phyloP scores from a whole-genome alignment of 1,140 invertebrate genomes.

The Caenorhabditis brenneri region DNA sequence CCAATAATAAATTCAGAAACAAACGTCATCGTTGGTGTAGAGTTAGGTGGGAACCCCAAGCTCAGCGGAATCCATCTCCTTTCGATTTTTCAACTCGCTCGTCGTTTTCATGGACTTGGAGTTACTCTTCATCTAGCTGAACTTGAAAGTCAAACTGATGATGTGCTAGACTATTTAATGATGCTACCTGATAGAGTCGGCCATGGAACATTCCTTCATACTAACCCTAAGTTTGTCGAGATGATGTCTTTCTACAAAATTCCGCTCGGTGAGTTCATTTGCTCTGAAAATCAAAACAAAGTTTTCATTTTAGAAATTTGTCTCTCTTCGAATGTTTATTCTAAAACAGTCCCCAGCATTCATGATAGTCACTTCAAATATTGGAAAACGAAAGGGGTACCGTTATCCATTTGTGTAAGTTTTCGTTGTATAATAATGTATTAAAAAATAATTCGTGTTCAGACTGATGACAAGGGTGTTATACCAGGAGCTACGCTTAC shows the following conservation, averaged over 20 bases:
- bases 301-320: slow-evolving; percentile 47
- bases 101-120: slow-evolving; percentile 37
- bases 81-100: neutral
- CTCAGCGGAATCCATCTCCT: neutral
- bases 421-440: neutral
- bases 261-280: neutral
- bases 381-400: slow-evolving; percentile 31
- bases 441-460: neutral
- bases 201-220: slow-evolving; percentile 51
- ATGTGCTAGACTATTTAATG: slow-evolving; percentile 21
- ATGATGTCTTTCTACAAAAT: neutral
- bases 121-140: slow-evolving; percentile 34
- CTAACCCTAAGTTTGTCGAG: neutral
- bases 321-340: slow-evolving; percentile 47
- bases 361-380: slow-evolving; percentile 8
- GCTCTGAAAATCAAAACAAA: too few species aligned
- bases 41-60: slow-evolving; percentile 41
- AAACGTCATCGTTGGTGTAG: slow-evolving; percentile 34
- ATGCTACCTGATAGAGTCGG: slow-evolving; percentile 48
- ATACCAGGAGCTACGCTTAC: slow-evolving; percentile 25
- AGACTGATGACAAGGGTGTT: slow-evolving; percentile 53
- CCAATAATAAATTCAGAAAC: neutral
- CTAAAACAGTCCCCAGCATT: neutral
- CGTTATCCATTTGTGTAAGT: slow-evolving; percentile 40
- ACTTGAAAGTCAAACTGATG: neutral